phyloP scores from a whole-genome alignment of 2,888 invertebrate species.

The Plagodis dolabraria region DNA sequence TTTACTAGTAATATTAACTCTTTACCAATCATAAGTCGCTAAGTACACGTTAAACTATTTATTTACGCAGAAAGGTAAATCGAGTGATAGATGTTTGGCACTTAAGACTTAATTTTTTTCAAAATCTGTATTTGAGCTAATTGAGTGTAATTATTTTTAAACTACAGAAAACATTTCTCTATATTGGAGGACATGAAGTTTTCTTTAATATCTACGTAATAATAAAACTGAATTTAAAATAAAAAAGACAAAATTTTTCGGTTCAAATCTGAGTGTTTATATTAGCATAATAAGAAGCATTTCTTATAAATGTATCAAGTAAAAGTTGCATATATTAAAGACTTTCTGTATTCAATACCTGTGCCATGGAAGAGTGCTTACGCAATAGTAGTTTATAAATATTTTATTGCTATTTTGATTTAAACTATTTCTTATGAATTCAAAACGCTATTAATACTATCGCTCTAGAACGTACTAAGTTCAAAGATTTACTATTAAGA shows the following conservation, averaged over 20 bases:
- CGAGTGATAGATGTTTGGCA: conserved; percentile 67
- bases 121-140: conserved; percentile 19
- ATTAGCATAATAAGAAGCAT: neutral
- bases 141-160: conserved; percentile 7
- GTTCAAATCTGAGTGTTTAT: too few relatives aligned
- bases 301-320: conserved; percentile 10
- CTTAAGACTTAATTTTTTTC: conserved; percentile 64
- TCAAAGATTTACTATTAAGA: conserved; percentile 56
- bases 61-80: conserved; percentile 10
- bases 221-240: too few relatives aligned
- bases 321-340: conserved; percentile 23
- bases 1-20: neutral
- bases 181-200: neutral
- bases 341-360: conserved; percentile 31
- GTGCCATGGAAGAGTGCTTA: conserved; percentile 63
- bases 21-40: neutral
- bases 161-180: neutral
- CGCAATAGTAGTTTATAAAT: conserved; percentile 53
- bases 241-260: too few relatives aligned
- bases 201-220: too few relatives aligned
- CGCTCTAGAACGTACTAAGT: conserved; percentile 63
- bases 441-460: conserved; percentile 66
- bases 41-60: neutral
- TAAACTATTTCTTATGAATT: conserved; percentile 47
- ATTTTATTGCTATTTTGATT: conserved; percentile 68